Conservation (phyloP, 64 coral and sea anemone species). For the Dendronephthya gigantea region DNA sequence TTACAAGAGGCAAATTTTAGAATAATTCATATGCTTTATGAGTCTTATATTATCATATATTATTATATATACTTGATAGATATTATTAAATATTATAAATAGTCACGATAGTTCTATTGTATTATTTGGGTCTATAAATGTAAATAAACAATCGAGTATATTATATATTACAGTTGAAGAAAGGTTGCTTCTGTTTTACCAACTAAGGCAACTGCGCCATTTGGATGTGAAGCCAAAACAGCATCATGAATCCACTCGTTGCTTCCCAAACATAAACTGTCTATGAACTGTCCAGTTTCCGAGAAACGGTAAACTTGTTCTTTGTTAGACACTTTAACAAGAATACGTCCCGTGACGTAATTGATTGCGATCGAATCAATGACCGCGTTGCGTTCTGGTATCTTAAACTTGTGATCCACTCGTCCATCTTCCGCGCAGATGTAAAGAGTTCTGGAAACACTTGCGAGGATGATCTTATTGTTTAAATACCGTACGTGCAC, state of each 20-base stretch:
- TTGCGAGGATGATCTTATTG: not conserved
- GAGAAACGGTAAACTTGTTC: too few relatives aligned
- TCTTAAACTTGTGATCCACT: not conserved
- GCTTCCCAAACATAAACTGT: not conserved
- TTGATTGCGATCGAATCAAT: not conserved
- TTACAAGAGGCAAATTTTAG: too few relatives aligned
- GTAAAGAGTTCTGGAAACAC: not conserved
- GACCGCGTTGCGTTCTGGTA: not conserved
- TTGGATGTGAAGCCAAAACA: not conserved
- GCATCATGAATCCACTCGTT: not conserved
- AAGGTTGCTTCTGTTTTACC: not conserved
- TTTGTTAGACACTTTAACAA: not conserved
- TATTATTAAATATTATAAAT: too few relatives aligned
- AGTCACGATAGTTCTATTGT: too few relatives aligned
- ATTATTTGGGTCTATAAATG: too few relatives aligned
- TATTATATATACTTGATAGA: too few relatives aligned
- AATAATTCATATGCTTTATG: too few relatives aligned
- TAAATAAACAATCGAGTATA: too few relatives aligned
- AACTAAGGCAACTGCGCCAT: not conserved
- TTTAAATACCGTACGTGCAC: not conserved
- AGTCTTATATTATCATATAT: too few relatives aligned
- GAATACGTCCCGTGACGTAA: not conserved
- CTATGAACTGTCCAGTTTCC: not conserved
- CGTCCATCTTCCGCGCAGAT: not conserved
- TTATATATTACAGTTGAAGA: not conserved